Percentiles rank a stretch among this genome's conserved stretches.
These are phyloP conservation scores for Leucophenga varia DNA, from an alignment of 1,140 invertebrate genomes.

Conservation along the genomic window DNA sequence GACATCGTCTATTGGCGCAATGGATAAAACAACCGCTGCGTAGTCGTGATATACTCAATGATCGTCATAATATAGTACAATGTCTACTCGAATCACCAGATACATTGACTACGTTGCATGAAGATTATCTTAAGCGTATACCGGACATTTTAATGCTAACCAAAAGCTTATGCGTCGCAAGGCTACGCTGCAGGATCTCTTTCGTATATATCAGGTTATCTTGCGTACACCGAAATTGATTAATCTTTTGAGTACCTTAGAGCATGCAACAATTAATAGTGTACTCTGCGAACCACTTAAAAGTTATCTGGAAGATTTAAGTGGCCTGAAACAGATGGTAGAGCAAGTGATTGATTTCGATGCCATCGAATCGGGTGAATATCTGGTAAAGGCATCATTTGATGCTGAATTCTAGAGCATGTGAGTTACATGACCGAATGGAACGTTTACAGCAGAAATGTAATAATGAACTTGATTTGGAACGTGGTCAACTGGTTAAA, in stretches of 20 bases:
- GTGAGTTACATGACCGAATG: slow-evolving; percentile 69
- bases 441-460: slow-evolving; percentile 68
- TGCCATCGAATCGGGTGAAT: slow-evolving; percentile 68
- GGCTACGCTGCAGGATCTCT: slow-evolving; percentile 83
- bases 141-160: slow-evolving; percentile 83
- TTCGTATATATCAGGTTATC: slow-evolving; percentile 69
- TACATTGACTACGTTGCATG: slow-evolving; percentile 70
- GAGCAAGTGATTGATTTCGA: slow-evolving; percentile 88
- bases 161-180: slow-evolving; percentile 80
- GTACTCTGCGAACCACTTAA: slow-evolving; percentile 69
- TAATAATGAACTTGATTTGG: slow-evolving; percentile 72
- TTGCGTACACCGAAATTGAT: slow-evolving; percentile 44
- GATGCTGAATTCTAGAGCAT: slow-evolving; percentile 80
- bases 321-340: slow-evolving; percentile 86
- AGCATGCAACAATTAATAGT: slow-evolving; percentile 62
- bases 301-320: slow-evolving; percentile 70
- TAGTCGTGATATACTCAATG: slow-evolving; percentile 77
- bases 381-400: slow-evolving; percentile 84
- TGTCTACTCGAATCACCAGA: slow-evolving; percentile 70
- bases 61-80: slow-evolving; percentile 88
- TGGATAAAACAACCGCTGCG: slow-evolving; percentile 92
- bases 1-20: slow-evolving; percentile 76
- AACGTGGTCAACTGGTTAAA: slow-evolving; percentile 77
- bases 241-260: slow-evolving; percentile 54
- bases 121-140: slow-evolving; percentile 78